Conservation (phyloP, 2,797 vertebrate species). For the Scyliorhinus canicula region DNA sequence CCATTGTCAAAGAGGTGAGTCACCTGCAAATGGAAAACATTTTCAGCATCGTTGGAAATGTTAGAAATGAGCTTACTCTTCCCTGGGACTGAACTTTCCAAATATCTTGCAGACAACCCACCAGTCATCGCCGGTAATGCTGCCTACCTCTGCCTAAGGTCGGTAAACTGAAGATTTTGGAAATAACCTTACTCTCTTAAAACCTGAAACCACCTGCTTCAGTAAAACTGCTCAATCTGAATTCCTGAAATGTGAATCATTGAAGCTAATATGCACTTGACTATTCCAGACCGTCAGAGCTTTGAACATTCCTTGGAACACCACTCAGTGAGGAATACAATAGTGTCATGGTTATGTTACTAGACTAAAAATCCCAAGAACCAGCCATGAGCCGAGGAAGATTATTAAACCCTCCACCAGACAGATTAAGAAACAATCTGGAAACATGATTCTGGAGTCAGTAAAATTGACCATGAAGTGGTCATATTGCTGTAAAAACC, state of each 20-base stretch:
- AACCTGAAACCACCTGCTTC: too few relatives aligned
- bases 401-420: too few relatives aligned
- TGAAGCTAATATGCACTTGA: neutral
- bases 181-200: neutral
- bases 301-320: neutral
- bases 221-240: neutral
- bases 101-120: neutral
- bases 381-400: too few relatives aligned
- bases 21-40: conserved; percentile 58
- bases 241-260: neutral
- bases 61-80: neutral
- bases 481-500: too few relatives aligned
- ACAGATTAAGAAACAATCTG: too few relatives aligned
- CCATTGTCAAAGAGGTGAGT: conserved; percentile 90
- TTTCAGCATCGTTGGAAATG: neutral
- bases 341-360: neutral
- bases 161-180: neutral
- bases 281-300: neutral
- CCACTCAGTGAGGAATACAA: neutral
- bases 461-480: too few relatives aligned
- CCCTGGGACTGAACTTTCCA: neutral
- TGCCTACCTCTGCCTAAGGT: neutral
- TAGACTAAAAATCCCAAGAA: neutral
- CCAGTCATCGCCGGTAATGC: too few relatives aligned
- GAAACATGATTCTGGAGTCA: too few relatives aligned